Percentiles rank a stretch among this genome's conserved stretches.
Evolutionary conservation across 2,888 invertebrate species (phyloP).

Genomic region (Heliothis peltigera): DNA sequence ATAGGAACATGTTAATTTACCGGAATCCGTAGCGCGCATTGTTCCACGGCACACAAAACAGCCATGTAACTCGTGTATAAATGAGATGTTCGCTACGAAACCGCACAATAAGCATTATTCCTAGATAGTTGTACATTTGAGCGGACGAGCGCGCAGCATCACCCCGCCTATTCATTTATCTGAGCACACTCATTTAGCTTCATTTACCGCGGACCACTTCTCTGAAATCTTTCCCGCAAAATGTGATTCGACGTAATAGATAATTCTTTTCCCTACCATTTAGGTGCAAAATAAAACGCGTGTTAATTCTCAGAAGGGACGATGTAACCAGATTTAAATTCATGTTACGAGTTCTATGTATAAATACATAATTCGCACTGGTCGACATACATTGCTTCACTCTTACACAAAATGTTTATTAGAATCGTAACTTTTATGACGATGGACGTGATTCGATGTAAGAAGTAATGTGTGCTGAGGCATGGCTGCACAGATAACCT

Average conservation of each 20-base stretch:
- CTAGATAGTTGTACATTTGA: conserved; percentile 44
- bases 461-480: conserved; percentile 16
- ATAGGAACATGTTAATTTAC: conserved; percentile 43
- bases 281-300: conserved; percentile 28
- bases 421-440: not conserved
- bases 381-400: conserved; percentile 8
- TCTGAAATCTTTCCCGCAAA: conserved; percentile 48
- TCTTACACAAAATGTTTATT: conserved; percentile 1
- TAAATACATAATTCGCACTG: conserved; percentile 26
- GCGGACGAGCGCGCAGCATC: conserved; percentile 34
- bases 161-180: conserved; percentile 59
- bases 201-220: conserved; percentile 58
- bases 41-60: conserved; percentile 30
- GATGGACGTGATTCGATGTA: conserved; percentile 14
- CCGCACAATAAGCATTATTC: conserved; percentile 45
- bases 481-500: conserved; percentile 28
- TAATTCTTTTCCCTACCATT: conserved; percentile 26
- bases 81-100: conserved; percentile 42
- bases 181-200: conserved; percentile 64
- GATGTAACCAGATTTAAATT: conserved; percentile 23
- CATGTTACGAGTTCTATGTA: conserved; percentile 15
- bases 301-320: conserved; percentile 20
- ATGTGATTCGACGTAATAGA: conserved; percentile 38
- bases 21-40: conserved; percentile 25
- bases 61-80: conserved; percentile 27